Base-by-base conservation (phyloP, 2,797 vertebrate genomes). In the Lophotriccus pileatus region DNA sequence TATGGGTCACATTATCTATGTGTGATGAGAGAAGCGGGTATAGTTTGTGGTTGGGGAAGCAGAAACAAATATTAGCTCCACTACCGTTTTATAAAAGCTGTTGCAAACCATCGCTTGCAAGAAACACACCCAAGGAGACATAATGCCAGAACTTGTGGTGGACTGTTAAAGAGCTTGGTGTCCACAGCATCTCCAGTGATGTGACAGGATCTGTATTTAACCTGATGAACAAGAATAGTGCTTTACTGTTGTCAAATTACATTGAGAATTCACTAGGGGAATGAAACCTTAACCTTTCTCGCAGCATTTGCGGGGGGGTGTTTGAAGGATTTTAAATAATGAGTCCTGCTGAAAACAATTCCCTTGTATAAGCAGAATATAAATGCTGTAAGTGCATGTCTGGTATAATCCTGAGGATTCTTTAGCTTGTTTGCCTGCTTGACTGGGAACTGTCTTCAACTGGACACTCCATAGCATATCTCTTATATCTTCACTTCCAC, bases 341-440 rank as follows among this genome's bases (percentile, higher is more conserved):
- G 72, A 89, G 55, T 80, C 28, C 70, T 90, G 44, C 89, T 95
- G 87, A 89, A 96, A 96, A 84, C 37, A 60, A 47, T 84, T 84
- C 14, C 22, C 28, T 69, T 68, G 36, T 49, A 64, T 50, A 92
- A 94, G 82, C 63, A 64, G 72, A 86, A 78, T 77, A 44, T 81
- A 66, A 90, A 77, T 72, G 59, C 83, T 28, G 34, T 47, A 69
- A 59, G 30, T 77, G 22, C 3, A 6, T 53, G 58, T 30, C 25
- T 73, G 36, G 23, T 82, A 6, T 44, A 25, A 64, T 77, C 52
- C 63, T 28, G 39, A 44, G 41, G 25, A 23, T 87, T 50, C 55
- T 79, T 85, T 64, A 83, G 32, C 16, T 73, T 84, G n/a, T 24
- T 36, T 70, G 23, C 12, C 41, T 76, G 34, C 49, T 84, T 74